phyloP scores from a whole-genome alignment of 2,797 vertebrate species.

The Dipus sagitta region DNA sequence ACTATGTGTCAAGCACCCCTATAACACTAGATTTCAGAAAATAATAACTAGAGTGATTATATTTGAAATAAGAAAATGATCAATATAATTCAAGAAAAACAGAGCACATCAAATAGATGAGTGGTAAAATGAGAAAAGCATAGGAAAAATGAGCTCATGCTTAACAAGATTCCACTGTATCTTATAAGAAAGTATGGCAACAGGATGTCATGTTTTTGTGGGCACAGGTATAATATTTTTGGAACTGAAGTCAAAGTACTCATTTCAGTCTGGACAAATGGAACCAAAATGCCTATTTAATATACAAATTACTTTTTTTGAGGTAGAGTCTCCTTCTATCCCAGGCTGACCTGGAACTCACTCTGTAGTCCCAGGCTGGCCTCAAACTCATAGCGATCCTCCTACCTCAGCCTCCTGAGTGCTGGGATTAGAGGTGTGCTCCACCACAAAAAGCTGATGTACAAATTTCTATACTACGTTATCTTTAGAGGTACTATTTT shows the following conservation, averaged over 20 bases:
- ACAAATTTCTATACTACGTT: too few species aligned
- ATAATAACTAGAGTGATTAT: neutral
- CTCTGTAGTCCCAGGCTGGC: too few species aligned
- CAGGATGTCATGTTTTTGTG: neutral
- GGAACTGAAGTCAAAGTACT: neutral
- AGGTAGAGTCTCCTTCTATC: too few species aligned
- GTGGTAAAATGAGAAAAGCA: neutral
- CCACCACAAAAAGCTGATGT: too few species aligned
- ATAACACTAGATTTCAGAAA: neutral
- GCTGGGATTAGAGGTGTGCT: too few species aligned
- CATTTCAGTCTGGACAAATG: neutral
- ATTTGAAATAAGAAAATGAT: constrained; percentile 27
- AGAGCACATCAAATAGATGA: neutral
- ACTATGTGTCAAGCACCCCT: neutral
- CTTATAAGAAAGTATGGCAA: neutral
- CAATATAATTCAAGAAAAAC: neutral
- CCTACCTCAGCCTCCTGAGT: neutral
- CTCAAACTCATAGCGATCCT: neutral
- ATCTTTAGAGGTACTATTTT: neutral
- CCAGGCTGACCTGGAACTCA: too few species aligned
- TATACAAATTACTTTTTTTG: neutral
- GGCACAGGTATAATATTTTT: neutral
- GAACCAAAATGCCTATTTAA: neutral
- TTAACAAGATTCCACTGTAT: neutral
- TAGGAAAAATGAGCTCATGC: neutral